Base-by-base conservation (phyloP, 1,140 invertebrate genomes). In the Drosophila sturtevanti region DNA sequence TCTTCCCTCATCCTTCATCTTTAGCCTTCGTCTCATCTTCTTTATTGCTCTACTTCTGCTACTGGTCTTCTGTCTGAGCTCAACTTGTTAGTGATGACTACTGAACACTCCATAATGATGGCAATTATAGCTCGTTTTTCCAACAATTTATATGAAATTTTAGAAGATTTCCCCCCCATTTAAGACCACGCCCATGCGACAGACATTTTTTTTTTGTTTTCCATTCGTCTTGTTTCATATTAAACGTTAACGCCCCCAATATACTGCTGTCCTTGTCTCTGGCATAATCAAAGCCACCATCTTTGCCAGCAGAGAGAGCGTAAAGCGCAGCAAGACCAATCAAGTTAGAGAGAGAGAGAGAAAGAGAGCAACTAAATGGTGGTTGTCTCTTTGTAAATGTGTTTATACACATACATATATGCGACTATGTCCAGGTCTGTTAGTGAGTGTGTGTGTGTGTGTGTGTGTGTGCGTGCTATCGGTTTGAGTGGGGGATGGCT, bases 51-150 rank as follows among this genome's bases (percentile, higher is more conserved):
- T 37, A 4, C n/a, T 51, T 52, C 51, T 54, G 68, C 27, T 75
- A 77, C 81, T 86, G 81, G 71, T 38, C 56, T 74, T 66, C 54
- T 63, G 48, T 58, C 65, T 48, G 41, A 48, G 68, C 55, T 69
- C 67, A 84, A 82, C 84, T 89, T 87, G 76, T 70, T 61, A 77
- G 74, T 70, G 70, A 48, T 48, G 41, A 48, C 41, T 48, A 48
- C 82, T 87, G 82, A 86, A 91, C 90, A 91, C 90, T 91, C 90
- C 90, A 90, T 91, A 91, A 91, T 91, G 90, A 91, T 86, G 82
- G 86, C 87, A 91, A 91, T 91, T 91, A 91, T 91, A 87, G 82
- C 90, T 91, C 90, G 90, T 91, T 91, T 91, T 91, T 87, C 90
- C 86, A 91, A 91, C 84, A 89, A 89, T 89, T 89, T 89, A 89